phyloP scores from a whole-genome alignment of 2,888 invertebrate species.

The Leptopilina syphax region DNA sequence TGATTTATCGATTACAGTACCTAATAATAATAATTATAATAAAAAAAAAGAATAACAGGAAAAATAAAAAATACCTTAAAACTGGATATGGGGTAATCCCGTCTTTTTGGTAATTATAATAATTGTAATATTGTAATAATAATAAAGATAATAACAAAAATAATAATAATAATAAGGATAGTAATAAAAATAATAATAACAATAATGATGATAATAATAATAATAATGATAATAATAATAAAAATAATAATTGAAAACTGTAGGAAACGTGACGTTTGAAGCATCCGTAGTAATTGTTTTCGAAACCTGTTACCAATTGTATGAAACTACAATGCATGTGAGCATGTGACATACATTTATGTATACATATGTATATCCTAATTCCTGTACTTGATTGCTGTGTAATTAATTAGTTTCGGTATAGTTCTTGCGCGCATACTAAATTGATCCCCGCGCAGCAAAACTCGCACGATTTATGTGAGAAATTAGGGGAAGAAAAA shows the following conservation, averaged over 20 bases:
- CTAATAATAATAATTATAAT: too few species aligned
- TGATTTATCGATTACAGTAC: too few species aligned
- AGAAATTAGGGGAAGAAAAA: background rate
- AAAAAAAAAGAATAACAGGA: too few species aligned
- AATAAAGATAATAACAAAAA: too few species aligned
- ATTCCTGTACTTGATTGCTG: conserved; percentile 5
- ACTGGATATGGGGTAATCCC: too few species aligned
- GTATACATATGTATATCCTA: conserved; percentile 7
- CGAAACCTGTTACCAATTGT: conserved; percentile 15
- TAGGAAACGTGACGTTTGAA: background rate
- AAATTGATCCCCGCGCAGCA: background rate
- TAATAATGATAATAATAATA: too few species aligned
- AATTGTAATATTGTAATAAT: too few species aligned
- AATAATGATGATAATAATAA: too few species aligned
- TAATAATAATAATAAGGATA: too few species aligned
- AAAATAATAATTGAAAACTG: background rate
- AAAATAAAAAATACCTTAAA: too few species aligned
- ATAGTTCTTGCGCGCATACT: conserved; percentile 17
- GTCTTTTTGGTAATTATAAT: too few species aligned
- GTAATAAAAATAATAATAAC: too few species aligned
- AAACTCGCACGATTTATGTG: background rate
- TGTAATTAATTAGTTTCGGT: conserved; percentile 29
- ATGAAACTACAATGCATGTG: conserved; percentile 4
- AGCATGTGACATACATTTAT: conserved; percentile 6
- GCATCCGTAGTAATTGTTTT: background rate